phyloP scores from a whole-genome alignment of 2,888 invertebrate species.

The Drosophila acutilabella region DNA sequence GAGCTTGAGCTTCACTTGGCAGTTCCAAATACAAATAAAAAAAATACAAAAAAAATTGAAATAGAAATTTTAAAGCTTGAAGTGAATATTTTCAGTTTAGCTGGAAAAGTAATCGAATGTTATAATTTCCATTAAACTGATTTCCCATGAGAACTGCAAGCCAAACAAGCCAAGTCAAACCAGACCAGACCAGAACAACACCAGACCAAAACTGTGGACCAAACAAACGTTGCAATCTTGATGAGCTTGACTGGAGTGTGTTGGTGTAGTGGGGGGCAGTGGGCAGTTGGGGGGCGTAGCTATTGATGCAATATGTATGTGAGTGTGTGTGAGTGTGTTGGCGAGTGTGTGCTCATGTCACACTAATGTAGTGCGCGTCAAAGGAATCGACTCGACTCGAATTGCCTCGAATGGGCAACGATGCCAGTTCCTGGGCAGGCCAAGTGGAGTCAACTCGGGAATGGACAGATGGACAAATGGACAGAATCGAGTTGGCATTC shows the following conservation, averaged over 20 bases:
- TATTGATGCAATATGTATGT: background rate
- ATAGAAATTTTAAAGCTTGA: slow-evolving; percentile 13
- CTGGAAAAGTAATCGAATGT: slow-evolving; percentile 79
- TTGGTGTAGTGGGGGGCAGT: background rate
- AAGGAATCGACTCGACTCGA: slow-evolving; percentile 48
- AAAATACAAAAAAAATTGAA: slow-evolving; percentile 26
- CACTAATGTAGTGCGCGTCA: slow-evolving; percentile 54
- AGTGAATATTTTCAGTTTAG: slow-evolving; percentile 52
- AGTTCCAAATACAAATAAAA: no score
- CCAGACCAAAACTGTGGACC: slow-evolving; percentile 17
- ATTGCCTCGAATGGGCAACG: slow-evolving; percentile 15
- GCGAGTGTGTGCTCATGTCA: slow-evolving; percentile 34
- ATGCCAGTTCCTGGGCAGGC: background rate
- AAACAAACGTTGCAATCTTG: slow-evolving; percentile 71
- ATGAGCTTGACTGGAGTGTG: slow-evolving; percentile 46
- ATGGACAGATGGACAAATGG: background rate
- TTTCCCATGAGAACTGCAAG: slow-evolving; percentile 73
- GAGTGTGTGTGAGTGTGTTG: background rate
- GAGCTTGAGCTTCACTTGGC: slow-evolving; percentile 20
- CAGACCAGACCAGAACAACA: slow-evolving; percentile 1
- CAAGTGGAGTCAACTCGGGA: slow-evolving; percentile 1
- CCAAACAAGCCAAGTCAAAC: slow-evolving; percentile 47
- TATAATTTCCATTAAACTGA: slow-evolving; percentile 80
- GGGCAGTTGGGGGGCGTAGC: slow-evolving; percentile 11
- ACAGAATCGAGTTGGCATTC: slow-evolving; percentile 21